Conservation (phyloP, 2,888 invertebrate species). For the Meiosimyza decipiens region DNA sequence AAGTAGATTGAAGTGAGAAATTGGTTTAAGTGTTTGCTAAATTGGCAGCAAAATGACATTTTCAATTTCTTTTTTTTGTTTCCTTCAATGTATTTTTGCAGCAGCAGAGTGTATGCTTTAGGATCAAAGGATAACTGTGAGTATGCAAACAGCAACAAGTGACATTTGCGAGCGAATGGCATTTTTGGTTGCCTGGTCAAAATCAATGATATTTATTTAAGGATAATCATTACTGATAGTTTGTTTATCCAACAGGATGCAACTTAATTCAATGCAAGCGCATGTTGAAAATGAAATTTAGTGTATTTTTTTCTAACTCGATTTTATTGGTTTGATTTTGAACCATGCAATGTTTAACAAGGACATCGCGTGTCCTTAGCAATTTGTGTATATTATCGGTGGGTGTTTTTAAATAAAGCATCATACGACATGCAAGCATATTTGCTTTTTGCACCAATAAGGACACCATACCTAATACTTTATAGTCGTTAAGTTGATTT, state of each 20-base stretch:
- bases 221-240: slow-evolving; percentile 28
- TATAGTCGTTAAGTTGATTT: too few species aligned
- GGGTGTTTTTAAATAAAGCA: too few species aligned
- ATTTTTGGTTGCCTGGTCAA: slow-evolving; percentile 25
- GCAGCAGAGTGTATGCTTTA: background rate
- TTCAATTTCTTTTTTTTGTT: slow-evolving; percentile 55
- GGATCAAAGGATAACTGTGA: slow-evolving; percentile 24
- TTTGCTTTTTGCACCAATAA: too few species aligned
- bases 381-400: too few species aligned
- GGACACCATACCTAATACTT: too few species aligned
- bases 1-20: slow-evolving; percentile 63
- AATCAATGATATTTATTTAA: slow-evolving; percentile 34
- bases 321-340: too few species aligned
- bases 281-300: too few species aligned
- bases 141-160: slow-evolving; percentile 26
- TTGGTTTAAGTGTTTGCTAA: slow-evolving; percentile 66
- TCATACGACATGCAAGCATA: too few species aligned
- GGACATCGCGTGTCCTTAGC: too few species aligned
- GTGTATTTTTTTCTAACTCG: too few species aligned
- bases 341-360: too few species aligned
- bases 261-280: too few species aligned
- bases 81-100: background rate
- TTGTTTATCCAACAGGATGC: background rate
- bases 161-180: background rate
- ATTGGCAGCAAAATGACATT: slow-evolving; percentile 66